Conservation (phyloP, 2,888 invertebrate genomes). For the Epirrita christyi region DNA sequence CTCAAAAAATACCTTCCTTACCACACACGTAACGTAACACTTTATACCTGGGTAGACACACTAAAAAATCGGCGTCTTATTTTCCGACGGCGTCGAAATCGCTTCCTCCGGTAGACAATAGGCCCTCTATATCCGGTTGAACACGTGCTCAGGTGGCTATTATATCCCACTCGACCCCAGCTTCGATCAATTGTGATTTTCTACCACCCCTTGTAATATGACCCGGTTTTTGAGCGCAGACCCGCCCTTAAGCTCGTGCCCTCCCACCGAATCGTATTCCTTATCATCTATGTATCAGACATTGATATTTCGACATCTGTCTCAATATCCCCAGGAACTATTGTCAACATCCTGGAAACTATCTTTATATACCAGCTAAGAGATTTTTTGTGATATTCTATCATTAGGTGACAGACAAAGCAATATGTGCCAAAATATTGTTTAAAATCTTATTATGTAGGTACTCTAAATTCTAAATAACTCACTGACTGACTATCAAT, state of each 20-base stretch:
- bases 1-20: constrained; percentile 26
- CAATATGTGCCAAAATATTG: background rate
- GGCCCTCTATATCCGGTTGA: constrained; percentile 76
- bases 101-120: constrained; percentile 81
- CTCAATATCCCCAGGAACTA: constrained; percentile 45
- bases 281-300: constrained; percentile 47
- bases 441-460: too few species aligned
- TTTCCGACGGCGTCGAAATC: constrained; percentile 75
- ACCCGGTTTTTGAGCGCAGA: constrained; percentile 61
- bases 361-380: constrained; percentile 18
- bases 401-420: background rate
- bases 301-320: constrained; percentile 70
- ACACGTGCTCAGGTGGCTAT: constrained; percentile 84
- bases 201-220: constrained; percentile 76
- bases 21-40: constrained; percentile 49
- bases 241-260: constrained; percentile 76
- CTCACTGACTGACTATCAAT: too few species aligned
- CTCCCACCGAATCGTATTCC: constrained; percentile 69
- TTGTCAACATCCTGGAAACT: constrained; percentile 58
- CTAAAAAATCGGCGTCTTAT: constrained; percentile 73
- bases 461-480: too few species aligned
- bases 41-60: constrained; percentile 46
- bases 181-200: constrained; percentile 60
- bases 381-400: constrained; percentile 6
- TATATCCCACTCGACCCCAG: constrained; percentile 66